Conservation (phyloP, 2,797 vertebrate genomes). For the Sebastes steindachneri region DNA sequence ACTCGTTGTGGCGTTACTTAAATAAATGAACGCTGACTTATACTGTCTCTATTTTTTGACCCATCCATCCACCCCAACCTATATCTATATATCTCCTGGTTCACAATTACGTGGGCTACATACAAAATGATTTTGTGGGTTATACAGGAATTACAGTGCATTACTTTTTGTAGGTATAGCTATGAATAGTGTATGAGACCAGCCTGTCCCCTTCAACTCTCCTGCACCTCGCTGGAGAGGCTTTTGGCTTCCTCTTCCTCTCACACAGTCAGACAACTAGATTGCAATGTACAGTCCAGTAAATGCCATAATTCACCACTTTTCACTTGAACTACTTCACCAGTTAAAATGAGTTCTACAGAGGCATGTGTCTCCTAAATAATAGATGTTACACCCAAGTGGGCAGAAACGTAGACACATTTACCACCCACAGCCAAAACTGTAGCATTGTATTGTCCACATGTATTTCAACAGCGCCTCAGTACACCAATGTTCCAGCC, state of each 20-base stretch:
- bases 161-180: not conserved
- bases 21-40: no score
- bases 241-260: not conserved
- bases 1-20: no score
- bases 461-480: not conserved
- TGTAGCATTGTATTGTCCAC: not conserved
- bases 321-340: not conserved
- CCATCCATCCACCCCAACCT: no score
- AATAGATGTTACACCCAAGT: constrained; percentile 15
- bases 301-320: constrained; percentile 7
- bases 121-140: no score
- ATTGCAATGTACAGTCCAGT: not conserved
- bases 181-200: not conserved
- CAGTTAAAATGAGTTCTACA: not conserved
- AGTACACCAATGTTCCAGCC: not conserved
- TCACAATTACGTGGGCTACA: no score
- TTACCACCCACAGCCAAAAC: constrained; percentile 12
- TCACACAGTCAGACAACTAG: not conserved
- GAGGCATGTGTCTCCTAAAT: constrained; percentile 16
- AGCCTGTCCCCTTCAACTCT: not conserved
- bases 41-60: no score
- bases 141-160: no score
- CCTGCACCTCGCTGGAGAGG: not conserved
- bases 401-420: not conserved
- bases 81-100: no score